These are phyloP conservation scores for Tetraneura akinire DNA, from an alignment of 1,140 invertebrate genomes.

Conservation along the genomic window DNA sequence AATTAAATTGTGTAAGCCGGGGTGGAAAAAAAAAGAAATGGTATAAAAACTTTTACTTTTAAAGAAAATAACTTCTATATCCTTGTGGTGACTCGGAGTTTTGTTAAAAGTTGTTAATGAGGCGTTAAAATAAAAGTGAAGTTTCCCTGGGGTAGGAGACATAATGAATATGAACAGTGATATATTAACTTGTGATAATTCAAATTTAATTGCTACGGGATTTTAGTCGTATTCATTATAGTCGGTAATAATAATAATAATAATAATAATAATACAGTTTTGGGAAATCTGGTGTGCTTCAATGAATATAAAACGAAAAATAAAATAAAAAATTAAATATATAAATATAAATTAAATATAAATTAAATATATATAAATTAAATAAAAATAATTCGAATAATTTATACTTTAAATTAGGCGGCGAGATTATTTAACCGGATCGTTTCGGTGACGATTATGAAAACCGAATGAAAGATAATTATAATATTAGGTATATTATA, in stretches of 20 bases:
- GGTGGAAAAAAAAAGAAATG: background rate
- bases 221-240: slow-evolving; percentile 21
- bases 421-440: background rate
- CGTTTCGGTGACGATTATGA: background rate
- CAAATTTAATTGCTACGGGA: slow-evolving; percentile 44
- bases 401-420: background rate
- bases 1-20: slow-evolving; percentile 5
- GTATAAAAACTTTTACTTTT: slow-evolving; percentile 40
- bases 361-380: too few species aligned
- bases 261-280: slow-evolving; percentile 27
- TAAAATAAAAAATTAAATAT: too few species aligned
- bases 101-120: slow-evolving; percentile 47
- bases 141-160: slow-evolving; percentile 18
- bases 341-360: too few species aligned
- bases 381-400: slow-evolving; percentile 16
- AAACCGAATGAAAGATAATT: background rate
- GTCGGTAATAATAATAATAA: too few species aligned
- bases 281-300: background rate
- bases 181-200: slow-evolving; percentile 49
- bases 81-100: background rate
- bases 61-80: slow-evolving; percentile 38
- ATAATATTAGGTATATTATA: too few species aligned
- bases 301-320: background rate
- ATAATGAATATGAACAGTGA: slow-evolving; percentile 48
- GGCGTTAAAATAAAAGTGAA: slow-evolving; percentile 47